Base-by-base conservation (phyloP, 2,113 vertebrate genomes). In the Empidonax alnorum region DNA sequence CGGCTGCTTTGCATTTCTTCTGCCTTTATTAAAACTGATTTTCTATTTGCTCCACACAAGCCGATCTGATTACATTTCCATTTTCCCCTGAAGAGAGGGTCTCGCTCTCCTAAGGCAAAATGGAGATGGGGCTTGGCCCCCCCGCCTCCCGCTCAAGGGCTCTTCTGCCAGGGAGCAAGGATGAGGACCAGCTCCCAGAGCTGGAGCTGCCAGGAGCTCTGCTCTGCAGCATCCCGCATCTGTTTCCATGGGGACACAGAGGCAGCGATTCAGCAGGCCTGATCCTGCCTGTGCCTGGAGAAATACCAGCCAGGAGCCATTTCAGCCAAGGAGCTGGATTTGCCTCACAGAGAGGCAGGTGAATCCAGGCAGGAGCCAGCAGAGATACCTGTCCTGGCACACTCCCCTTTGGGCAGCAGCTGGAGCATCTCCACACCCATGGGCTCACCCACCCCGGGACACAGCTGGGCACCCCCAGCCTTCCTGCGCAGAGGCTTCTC, bases 1-100 rank as follows among this genome's bases (percentile, higher is more conserved):
- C 96, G 50, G 94, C 98, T 98, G 98, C 96, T 98, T 97, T 98
- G 98, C 98, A 98, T 98, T 98, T 97, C 97, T 98, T 79, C 97
- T 95, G 97, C 97, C 97, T 98, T 98, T 98, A 98, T 98, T 98
- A 98, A 98, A 98, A 98, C 97, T 98, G 97, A 98, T 98, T 98
- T 98, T 97, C 97, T 98, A 98, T 98, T 98, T 98, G 98, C 97
- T 94, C 97, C 96, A 93, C 97, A 98, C 98, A 98, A 98, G 97
- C 97, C 96, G 96, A 97, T 97, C 98, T 98, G 98, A 98, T 98
- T 98, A 86, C 98, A 98, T 98, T 98, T 98, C 98, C 98, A 98
- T 98, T 98, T 97, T 82, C 85, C 96, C 95, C 96, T 41, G 95
- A 95, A 95, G 97, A 97, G 95, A 97, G 84, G 72, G 72, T 89